Conservation (phyloP, 2,113 vertebrate species). For the Rhegmatorhina hoffmannsi region DNA sequence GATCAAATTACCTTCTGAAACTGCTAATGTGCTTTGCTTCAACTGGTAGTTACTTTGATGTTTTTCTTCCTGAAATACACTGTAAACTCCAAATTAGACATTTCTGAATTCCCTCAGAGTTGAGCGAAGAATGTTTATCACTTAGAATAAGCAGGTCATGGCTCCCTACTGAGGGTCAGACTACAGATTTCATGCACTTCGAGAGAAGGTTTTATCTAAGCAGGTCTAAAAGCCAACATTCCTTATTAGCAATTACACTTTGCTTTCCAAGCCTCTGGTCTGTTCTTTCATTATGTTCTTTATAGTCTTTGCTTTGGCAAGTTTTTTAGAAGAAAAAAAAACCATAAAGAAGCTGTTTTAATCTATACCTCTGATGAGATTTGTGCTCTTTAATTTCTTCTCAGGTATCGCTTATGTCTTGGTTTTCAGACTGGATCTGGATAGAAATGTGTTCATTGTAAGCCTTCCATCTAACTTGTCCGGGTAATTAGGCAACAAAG, state of each 20-base stretch:
- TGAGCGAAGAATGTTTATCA: background rate
- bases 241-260: background rate
- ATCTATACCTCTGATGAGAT: background rate
- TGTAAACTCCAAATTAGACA: background rate
- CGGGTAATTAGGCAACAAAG: background rate
- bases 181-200: background rate
- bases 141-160: background rate
- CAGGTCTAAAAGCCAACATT: constrained; percentile 15
- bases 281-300: background rate
- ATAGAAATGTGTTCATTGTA: background rate
- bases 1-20: background rate
- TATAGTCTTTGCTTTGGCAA: background rate
- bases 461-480: background rate
- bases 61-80: background rate
- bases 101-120: background rate
- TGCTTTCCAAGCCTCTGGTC: background rate
- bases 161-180: background rate
- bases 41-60: background rate
- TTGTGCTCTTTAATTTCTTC: background rate
- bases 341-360: background rate
- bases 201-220: background rate
- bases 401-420: background rate
- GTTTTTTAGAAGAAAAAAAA: background rate
- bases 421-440: background rate
- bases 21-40: background rate